Percentiles rank a stretch among this genome's conserved stretches.
phyloP scores from a whole-genome alignment of 2,797 vertebrate genomes.

The Parotocinclus haroldoi region DNA sequence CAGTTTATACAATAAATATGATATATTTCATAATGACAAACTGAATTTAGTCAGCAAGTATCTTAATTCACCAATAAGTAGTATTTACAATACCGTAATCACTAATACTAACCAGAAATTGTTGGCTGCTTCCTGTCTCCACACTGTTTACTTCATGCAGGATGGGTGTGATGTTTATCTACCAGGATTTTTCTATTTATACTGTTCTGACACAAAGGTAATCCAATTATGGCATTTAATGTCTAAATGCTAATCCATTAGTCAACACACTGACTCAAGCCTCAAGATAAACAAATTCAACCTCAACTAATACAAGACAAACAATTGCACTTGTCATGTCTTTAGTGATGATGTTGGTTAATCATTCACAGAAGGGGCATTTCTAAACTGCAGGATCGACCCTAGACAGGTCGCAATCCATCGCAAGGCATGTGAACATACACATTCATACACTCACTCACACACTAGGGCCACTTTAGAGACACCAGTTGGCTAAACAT shows the following conservation, averaged over 20 bases:
- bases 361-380: too few relatives aligned
- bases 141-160: conserved; percentile 9
- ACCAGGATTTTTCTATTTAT: conserved; percentile 61
- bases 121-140: neutral
- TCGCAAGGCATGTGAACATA: too few relatives aligned
- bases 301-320: too few relatives aligned
- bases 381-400: too few relatives aligned
- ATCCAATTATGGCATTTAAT: conserved; percentile 71
- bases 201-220: conserved; percentile 49
- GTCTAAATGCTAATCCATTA: conserved; percentile 63
- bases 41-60: neutral
- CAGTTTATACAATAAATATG: too few relatives aligned
- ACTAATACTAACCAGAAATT: conserved; percentile 30
- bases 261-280: conserved; percentile 37
- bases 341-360: too few relatives aligned
- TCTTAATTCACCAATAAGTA: neutral
- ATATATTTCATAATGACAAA: too few relatives aligned
- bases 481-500: too few relatives aligned
- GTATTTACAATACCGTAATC: neutral
- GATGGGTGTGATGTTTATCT: conserved; percentile 34
- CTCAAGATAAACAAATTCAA: neutral
- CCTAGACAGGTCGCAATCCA: too few relatives aligned
- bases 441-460: too few relatives aligned
- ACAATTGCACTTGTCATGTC: too few relatives aligned
- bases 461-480: too few relatives aligned